These are phyloP conservation scores for Peromyscus californicus DNA, from an alignment of 2,113 vertebrate species.

Conservation along the genomic window DNA sequence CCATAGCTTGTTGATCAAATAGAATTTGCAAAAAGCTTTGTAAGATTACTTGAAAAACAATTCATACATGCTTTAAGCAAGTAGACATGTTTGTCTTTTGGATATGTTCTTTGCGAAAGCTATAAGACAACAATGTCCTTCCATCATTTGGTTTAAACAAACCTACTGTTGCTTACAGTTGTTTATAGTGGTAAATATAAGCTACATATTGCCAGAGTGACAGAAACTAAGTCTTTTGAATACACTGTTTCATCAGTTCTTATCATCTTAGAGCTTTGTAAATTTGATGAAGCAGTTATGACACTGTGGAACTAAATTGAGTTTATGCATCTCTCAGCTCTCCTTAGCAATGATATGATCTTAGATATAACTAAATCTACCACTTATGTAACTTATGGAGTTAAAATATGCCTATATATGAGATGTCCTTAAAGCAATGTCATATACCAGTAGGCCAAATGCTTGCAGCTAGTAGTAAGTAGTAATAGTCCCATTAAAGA, in stretches of 20 bases:
- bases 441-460: not conserved
- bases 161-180: not conserved
- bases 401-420: not conserved
- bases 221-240: not conserved
- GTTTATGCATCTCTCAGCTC: not conserved
- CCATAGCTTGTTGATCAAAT: not conserved
- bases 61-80: constrained; percentile 31
- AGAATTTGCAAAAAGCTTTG: not conserved
- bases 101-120: not conserved
- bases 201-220: not conserved
- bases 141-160: not conserved
- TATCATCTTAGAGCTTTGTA: not conserved
- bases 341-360: not conserved
- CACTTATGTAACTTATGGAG: not conserved
- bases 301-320: not conserved
- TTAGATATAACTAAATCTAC: not conserved
- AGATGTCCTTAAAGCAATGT: constrained; percentile 15
- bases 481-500: not conserved
- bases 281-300: not conserved
- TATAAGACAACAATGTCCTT: not conserved
- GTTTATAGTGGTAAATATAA: not conserved
- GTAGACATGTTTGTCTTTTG: not conserved
- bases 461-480: not conserved
- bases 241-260: not conserved
- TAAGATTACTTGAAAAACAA: constrained; percentile 48